Base-by-base conservation (phyloP, 1,140 invertebrate genomes). In the Papilio polytes region DNA sequence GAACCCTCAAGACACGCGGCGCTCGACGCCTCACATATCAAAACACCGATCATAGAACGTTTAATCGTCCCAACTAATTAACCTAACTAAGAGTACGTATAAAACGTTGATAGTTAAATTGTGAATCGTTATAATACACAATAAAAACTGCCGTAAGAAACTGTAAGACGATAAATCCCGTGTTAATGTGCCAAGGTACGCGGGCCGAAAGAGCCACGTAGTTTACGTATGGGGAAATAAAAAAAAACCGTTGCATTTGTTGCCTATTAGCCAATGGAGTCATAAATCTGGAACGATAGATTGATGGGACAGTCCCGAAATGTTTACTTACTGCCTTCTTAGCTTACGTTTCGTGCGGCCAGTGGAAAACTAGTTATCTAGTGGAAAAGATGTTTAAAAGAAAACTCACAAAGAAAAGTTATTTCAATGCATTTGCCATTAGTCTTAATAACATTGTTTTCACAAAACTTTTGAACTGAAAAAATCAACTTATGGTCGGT, bases 11-110 rank as follows among this genome's bases (percentile, higher is more conserved):
- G 46, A 31, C 63, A 77, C 7, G n/a, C 36, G 2, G 53, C 63
- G 66, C 48, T 46, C 80, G 53, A 74, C 78, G 80, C 80, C 79
- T 46, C 78, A 80, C 82, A 84, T 83, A 78, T 76, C 84, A 41
- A 77, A 79, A 44, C 79, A 82, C 73, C 78, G 84, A 86, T 86
- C 81, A 78, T 83, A 83, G 76, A 87, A 78, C 77, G 84, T 87
- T 90, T 91, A 90, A 91, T 88, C 86, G 85, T 74, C 80, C 80
- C 83, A 89, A 83, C 91, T 92, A 92, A 94, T 92, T 94, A 94
- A 94, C 87, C 82, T 84, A 88, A 85, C 85, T 86, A 88, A 84
- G 82, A 82, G 83, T 86, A 84, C 74, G 82, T 86, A 86, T 87
- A 89, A 89, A 89, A 87, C 82, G 80, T 83, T 86, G 83, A 86